A percentile compares a stretch with the other conserved stretches of the same genome.
phyloP scores from a whole-genome alignment of 2,797 vertebrate species.

The Tapirus indicus region DNA sequence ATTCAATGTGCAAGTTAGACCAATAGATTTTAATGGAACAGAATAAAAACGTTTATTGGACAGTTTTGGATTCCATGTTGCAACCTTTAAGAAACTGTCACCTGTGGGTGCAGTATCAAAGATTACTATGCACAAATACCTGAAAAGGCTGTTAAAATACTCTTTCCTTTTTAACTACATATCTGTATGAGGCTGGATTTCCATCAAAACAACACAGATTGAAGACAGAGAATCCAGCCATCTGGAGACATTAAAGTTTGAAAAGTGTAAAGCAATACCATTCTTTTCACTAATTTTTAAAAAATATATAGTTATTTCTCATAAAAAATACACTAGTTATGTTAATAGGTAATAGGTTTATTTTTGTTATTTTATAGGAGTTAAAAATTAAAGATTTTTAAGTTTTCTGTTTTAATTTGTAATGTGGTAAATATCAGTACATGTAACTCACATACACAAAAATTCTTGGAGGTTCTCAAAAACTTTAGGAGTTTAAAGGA shows the following conservation, averaged over 20 bases:
- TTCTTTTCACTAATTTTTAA: neutral
- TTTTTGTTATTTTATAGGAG: constrained; percentile 6
- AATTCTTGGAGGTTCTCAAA: neutral
- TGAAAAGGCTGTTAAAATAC: neutral
- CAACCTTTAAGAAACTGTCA: neutral
- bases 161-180: neutral
- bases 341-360: neutral
- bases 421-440: neutral
- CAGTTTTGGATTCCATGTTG: neutral
- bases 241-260: neutral
- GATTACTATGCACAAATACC: neutral
- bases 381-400: neutral
- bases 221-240: neutral
- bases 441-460: neutral
- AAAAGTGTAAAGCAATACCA: neutral
- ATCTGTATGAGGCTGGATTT: neutral
- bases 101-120: neutral
- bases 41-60: neutral
- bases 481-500: neutral
- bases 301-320: neutral
- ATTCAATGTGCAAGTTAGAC: neutral
- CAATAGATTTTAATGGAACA: neutral
- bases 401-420: neutral
- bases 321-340: neutral
- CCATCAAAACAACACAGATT: neutral